Base-by-base conservation (phyloP, 1,140 invertebrate genomes). In the Pseudomyrmex flavicornis region DNA sequence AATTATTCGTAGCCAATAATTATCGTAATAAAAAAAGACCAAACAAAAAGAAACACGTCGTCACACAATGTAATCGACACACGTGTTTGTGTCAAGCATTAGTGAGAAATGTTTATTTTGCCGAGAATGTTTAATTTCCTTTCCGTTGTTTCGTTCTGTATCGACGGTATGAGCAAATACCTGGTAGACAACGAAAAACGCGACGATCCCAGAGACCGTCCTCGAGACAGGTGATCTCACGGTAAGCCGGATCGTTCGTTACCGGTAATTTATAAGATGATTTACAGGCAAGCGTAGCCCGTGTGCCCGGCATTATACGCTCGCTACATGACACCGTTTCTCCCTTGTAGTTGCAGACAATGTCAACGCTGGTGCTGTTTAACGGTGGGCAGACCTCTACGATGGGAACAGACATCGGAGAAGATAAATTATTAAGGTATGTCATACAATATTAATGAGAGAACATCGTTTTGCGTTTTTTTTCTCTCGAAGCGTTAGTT, bases 231-330 rank as follows among this genome's bases (percentile, higher is more conserved):
- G 66, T 80, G 61, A 92, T 72, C 58, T 88, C 82, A 35, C 86
- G 84, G 83, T 90, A 92, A 10, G 58, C 86, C 26, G 88, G 91
- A 76, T 92, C 91, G 68, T 89, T 85, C 54, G 88, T 86, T 56
- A 91, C 61, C 35, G 87, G 83, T 59, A 91, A 85, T 82, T 89
- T 90, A 86, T 91, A 91, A 54, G 87, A 90, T 66, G 82, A 66
- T 84, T 90, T 91, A 73, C 90, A 92, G 13, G 75, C 72, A 44
- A 92, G 85, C 63, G 56, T 84, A 61, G 90, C 90, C 44, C 70
- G 66, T 56, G 91, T 92, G 66, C 88, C 88, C 10, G 87, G 91
- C 61, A 66, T 76, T 58, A 86, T 70, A 20, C 48, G 83, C 46
- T 74, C 82, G 63, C 86, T 82, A 70, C 91, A 92, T 59, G 86